Evolutionary conservation across 2,113 vertebrate genomes (phyloP).

Genomic region (Callionymus lyra): DNA sequence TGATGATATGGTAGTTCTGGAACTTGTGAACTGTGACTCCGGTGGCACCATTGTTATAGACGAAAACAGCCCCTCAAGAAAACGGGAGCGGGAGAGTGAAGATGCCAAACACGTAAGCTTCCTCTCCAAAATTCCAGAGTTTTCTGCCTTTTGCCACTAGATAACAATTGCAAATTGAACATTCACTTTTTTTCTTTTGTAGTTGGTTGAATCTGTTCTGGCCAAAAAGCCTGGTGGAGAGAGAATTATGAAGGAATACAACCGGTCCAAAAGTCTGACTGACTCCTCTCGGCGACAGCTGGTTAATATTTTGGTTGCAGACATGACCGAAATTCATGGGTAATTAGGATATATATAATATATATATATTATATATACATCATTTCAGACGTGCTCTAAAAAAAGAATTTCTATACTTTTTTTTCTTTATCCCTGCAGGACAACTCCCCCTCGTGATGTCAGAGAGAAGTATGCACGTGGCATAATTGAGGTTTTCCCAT

Average conservation of each 20-base stretch:
- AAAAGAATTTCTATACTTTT: not conserved
- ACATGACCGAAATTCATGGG: constrained; percentile 7
- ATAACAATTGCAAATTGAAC: not conserved
- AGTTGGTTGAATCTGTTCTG: not conserved
- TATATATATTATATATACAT: too few species aligned
- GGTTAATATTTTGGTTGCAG: constrained; percentile 6
- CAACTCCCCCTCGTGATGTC: constrained; percentile 8
- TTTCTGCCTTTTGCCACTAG: too few species aligned
- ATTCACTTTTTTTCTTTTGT: too few species aligned
- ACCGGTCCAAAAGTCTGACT: constrained; percentile 2
- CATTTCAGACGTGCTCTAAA: too few species aligned
- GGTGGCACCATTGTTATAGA: too few species aligned
- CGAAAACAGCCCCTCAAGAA: too few species aligned
- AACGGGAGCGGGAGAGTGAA: too few species aligned
- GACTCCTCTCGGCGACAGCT: constrained; percentile 5
- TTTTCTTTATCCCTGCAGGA: not conserved
- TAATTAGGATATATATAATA: not conserved
- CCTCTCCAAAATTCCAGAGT: too few species aligned
- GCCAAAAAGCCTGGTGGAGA: constrained; percentile 4
- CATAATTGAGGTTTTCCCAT: constrained; percentile 11
- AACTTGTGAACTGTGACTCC: too few species aligned
- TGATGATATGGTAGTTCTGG: too few species aligned
- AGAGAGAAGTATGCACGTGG: constrained; percentile 8
- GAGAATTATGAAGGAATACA: not conserved
- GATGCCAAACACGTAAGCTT: too few species aligned